A percentile compares a stretch with the other conserved stretches of the same genome.
These are phyloP conservation scores for Cyaniris semiargus DNA, from an alignment of 2,888 invertebrate genomes.

Conservation along the genomic window DNA sequence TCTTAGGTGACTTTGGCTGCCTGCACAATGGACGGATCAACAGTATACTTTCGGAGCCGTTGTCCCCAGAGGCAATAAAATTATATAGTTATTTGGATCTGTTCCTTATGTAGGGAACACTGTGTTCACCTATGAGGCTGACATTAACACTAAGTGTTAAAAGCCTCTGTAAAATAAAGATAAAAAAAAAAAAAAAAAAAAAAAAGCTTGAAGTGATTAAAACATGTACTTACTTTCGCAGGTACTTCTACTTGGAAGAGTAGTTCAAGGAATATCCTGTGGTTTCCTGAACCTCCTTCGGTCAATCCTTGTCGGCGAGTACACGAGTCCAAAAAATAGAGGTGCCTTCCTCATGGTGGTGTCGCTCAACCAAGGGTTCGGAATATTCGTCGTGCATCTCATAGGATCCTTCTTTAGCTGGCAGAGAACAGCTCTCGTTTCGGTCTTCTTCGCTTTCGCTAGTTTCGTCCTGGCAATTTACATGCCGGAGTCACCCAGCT, in stretches of 20 bases:
- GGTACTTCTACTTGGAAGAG: conserved; percentile 55
- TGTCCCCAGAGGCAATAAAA: too few species aligned
- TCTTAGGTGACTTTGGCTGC: too few species aligned
- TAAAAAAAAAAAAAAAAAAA: too few species aligned
- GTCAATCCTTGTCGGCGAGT: conserved; percentile 78
- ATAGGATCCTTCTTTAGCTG: conserved; percentile 81
- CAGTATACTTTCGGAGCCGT: too few species aligned
- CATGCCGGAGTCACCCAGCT: conserved; percentile 83
- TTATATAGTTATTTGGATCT: too few species aligned
- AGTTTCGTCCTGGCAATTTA: conserved; percentile 64
- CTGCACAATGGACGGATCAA: too few species aligned
- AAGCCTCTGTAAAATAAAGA: too few species aligned
- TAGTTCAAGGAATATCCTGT: conserved; percentile 64
- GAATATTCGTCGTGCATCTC: conserved; percentile 81
- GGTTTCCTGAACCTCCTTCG: conserved; percentile 74
- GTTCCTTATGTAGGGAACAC: too few species aligned
- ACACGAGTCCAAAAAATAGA: conserved; percentile 80
- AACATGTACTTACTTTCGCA: conserved; percentile 40
- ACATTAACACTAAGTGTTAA: too few species aligned
- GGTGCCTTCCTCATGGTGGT: conserved; percentile 81
- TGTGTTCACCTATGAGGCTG: too few species aligned
- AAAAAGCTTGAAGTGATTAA: neutral
- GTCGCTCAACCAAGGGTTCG: conserved; percentile 79
- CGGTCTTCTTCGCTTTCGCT: conserved; percentile 63
- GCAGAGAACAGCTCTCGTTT: conserved; percentile 76